These are phyloP conservation scores for Cephus rjabovi DNA, from an alignment of 2,888 invertebrate genomes.

Conservation along the genomic window DNA sequence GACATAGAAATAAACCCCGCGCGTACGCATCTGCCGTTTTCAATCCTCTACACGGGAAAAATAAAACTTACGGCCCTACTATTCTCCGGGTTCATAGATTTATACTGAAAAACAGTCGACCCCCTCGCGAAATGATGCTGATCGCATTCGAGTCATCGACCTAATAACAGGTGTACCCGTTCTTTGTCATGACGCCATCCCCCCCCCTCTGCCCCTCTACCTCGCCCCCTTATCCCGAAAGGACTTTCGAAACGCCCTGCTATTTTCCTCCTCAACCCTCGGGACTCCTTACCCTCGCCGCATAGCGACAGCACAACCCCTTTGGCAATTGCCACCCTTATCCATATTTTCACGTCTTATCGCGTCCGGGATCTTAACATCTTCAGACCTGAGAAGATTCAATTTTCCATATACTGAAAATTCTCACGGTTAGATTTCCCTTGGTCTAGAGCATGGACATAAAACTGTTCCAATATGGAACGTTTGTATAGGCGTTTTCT, in stretches of 20 bases:
- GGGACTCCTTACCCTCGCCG: not conserved
- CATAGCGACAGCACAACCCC: not conserved
- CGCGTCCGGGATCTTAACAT: not conserved
- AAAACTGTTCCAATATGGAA: not conserved
- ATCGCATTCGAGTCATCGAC: conserved; percentile 49
- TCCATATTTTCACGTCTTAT: not conserved
- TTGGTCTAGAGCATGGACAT: not conserved
- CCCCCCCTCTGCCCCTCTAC: not conserved
- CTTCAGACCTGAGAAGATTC: not conserved
- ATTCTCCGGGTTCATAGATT: conserved; percentile 20
- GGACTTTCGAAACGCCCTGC: not conserved
- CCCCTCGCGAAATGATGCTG: conserved; percentile 39
- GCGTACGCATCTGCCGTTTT: conserved; percentile 8
- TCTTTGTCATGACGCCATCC: not conserved
- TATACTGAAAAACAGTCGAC: conserved; percentile 38
- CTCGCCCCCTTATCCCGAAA: not conserved
- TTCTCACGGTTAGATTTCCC: not conserved
- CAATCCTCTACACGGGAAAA: not conserved
- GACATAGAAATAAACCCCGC: conserved; percentile 49
- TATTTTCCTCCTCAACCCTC: not conserved
- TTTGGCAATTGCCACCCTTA: not conserved
- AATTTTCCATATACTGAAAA: not conserved
- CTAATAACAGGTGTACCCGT: conserved; percentile 52
- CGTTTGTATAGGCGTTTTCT: not conserved
- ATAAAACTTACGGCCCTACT: not conserved